Percentiles rank a stretch among this genome's conserved stretches.
phyloP scores from a whole-genome alignment of 2,113 vertebrate species.

The Panurus biarmicus region DNA sequence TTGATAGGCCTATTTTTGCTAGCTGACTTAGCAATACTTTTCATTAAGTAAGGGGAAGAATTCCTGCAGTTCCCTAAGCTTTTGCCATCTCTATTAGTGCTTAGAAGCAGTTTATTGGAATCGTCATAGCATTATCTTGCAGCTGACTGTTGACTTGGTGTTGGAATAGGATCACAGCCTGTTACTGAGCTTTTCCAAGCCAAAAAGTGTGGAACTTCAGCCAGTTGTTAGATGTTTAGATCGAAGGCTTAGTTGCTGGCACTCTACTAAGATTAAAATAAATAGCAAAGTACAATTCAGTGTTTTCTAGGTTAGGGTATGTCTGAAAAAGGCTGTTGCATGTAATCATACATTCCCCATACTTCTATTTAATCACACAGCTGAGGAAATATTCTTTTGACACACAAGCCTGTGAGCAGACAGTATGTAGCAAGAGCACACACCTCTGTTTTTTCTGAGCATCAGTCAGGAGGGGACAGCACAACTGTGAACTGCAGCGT shows the following conservation, averaged over 20 bases:
- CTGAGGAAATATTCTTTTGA: not conserved
- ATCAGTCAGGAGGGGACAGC: not conserved
- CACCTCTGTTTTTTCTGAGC: not conserved
- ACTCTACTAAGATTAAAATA: not conserved
- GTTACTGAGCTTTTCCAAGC: not conserved
- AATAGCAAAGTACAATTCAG: not conserved
- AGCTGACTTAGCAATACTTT: not conserved
- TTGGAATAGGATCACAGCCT: not conserved
- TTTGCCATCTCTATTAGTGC: not conserved
- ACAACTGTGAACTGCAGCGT: accelerated
- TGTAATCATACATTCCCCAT: not conserved
- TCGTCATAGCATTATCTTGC: not conserved
- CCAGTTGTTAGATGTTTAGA: not conserved
- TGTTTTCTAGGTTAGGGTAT: not conserved
- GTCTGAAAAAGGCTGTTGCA: not conserved
- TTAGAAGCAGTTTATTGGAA: constrained; percentile 5
- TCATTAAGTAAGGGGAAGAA: not conserved
- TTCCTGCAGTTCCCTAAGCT: not conserved
- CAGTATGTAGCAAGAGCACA: not conserved
- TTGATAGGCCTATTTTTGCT: constrained; percentile 2
- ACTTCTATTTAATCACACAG: not conserved
- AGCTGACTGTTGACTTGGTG: not conserved
- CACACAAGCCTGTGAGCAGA: not conserved
- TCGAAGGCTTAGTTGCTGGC: not conserved
- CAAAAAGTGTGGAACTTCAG: not conserved